Conservation (phyloP, 2,113 vertebrate species). For the Orientallactaga bullata region DNA sequence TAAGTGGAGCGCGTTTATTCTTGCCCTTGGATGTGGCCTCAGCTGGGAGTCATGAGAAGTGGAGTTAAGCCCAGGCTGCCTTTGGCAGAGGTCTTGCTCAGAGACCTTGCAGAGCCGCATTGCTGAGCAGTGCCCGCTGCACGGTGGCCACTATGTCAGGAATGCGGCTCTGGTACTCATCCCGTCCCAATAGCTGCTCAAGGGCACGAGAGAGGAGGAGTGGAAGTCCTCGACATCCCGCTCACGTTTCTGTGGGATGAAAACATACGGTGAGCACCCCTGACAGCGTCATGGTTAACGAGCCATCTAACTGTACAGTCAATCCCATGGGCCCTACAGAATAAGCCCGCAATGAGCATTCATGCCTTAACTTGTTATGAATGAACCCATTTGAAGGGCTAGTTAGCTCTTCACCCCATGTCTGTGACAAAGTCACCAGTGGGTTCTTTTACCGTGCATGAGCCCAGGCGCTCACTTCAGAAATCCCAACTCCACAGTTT, state of each 20-base stretch:
- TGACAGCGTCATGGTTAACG: neutral
- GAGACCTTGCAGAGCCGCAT: slow-evolving; percentile 75
- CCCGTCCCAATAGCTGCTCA: slow-evolving; percentile 55
- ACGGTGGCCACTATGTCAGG: slow-evolving; percentile 56
- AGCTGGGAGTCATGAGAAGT: neutral
- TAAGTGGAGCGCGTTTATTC: no score
- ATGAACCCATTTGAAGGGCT: accelerated
- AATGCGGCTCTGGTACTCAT: slow-evolving; percentile 54
- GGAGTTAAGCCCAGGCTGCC: no score
- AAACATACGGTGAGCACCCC: neutral
- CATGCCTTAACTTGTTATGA: accelerated
- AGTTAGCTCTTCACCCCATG: neutral
- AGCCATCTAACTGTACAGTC: no score
- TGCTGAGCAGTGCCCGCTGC: slow-evolving; percentile 65
- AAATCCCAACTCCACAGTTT: neutral
- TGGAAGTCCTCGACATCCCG: slow-evolving; percentile 74
- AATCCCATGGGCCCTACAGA: neutral
- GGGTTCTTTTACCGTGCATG: accelerated
- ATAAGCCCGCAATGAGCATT: accelerated
- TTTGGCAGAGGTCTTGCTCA: no score
- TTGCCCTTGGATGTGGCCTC: no score
- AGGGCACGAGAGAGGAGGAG: slow-evolving; percentile 66
- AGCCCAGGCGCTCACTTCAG: neutral
- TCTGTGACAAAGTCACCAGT: accelerated
- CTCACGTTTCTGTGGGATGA: slow-evolving; percentile 77